Evolutionary conservation across 64 coral and sea anemone genomes (phyloP), one percentile per base, ranked within the genome.

Genomic region (Pocillopora verrucosa): DNA sequence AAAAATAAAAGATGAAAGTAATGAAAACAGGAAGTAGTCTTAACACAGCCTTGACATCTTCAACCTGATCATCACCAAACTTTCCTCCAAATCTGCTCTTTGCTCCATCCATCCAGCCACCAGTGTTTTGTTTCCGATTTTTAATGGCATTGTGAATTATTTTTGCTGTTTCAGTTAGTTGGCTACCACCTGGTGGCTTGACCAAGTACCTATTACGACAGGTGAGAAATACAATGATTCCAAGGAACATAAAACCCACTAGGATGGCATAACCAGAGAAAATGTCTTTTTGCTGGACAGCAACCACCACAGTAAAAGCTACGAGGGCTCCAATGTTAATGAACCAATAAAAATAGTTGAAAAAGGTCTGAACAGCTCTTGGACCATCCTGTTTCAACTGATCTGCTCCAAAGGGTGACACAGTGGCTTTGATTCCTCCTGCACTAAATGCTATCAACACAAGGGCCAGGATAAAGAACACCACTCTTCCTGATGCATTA

Each of bases 371-470:
- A 12, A 94, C 88, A 10, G 79, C 34, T 36, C 72, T 56, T 22
- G 82, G 51, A 9, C 92, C 88, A 13, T 56, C n/a, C 13, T 76
- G 26, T 74, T 77, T 25, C 0, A 94, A 79, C 37, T 94, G 92
- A 26, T 94, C 92, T 26, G 92, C 92, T 63, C 92, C 92, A 63
- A 94, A 89, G 12, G 92, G 92, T 16, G 87, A 89, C 12, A 94
- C 92, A 45, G 90, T 94, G 20, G 87, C 80, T 86, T 94, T 94
- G 68, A 94, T 94, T 36, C 92, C 92, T 61, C 92, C 92, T n/a
- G 92, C 86, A 6, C 92, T 87, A 20, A 86, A 19, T 1, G 80
- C 80, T 62, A 94, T 89, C 24, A 94, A 58, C 15, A 86, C 73
- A 16, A 94, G 67, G 16, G 92, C 60, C 57, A 94, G 16, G 2